Conservation (phyloP, 2,113 vertebrate species). For the Pelusios castaneus region DNA sequence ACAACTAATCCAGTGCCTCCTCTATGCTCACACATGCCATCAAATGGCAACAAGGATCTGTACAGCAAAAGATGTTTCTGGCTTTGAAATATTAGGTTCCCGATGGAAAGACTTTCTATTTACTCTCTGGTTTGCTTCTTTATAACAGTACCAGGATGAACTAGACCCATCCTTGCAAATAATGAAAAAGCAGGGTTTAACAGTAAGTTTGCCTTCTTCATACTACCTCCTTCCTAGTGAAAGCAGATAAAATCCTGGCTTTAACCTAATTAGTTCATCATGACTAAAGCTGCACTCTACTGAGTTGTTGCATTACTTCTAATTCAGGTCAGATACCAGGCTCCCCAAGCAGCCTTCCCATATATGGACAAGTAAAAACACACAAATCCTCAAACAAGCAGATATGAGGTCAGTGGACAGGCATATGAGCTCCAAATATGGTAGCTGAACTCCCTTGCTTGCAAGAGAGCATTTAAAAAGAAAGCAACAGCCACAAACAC, state of each 20-base stretch:
- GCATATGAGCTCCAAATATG: conserved; percentile 82
- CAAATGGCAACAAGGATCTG: background rate
- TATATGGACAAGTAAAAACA: conserved; percentile 62
- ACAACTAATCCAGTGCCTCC: fast-evolving
- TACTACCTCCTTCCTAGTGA: background rate
- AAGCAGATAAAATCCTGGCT: background rate
- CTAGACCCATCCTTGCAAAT: too few relatives aligned
- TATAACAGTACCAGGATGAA: background rate
- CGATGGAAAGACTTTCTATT: background rate
- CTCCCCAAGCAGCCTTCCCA: conserved; percentile 45
- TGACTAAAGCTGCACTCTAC: background rate
- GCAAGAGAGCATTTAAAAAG: background rate
- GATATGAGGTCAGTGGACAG: conserved; percentile 30
- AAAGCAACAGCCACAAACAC: background rate
- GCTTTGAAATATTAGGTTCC: conserved; percentile 3
- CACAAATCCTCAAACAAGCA: background rate
- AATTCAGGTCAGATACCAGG: conserved; percentile 27
- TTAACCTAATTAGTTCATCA: background rate
- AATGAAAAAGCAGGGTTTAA: background rate
- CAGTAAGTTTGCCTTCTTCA: background rate
- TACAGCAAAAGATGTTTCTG: fast-evolving
- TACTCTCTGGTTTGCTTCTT: background rate
- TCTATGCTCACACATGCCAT: background rate
- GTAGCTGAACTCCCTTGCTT: conserved; percentile 24
- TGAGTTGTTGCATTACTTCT: conserved; percentile 22